Evolutionary conservation across 2,113 vertebrate species (phyloP).

Genomic region (Trinectes maculatus): DNA sequence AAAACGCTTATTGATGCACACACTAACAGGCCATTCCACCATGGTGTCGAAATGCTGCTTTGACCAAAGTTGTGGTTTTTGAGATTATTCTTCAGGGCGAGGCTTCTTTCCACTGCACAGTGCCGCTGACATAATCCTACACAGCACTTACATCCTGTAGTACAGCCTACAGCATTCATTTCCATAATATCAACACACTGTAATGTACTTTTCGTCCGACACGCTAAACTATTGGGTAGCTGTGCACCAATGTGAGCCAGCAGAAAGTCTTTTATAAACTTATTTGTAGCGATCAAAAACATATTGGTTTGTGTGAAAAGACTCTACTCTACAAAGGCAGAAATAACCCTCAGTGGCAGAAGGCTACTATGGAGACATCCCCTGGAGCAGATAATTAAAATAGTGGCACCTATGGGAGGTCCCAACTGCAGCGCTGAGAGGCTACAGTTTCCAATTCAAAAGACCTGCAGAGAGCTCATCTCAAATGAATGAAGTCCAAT

Average conservation of each 20-base stretch:
- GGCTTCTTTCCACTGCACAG: conserved; percentile 27
- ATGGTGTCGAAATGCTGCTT: conserved; percentile 7
- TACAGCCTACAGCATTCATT: conserved; percentile 65
- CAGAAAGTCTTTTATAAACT: conserved; percentile 5
- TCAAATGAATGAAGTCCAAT: conserved; percentile 74
- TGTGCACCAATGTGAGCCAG: conserved; percentile 36
- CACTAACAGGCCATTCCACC: neutral
- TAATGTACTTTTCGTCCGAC: conserved; percentile 52
- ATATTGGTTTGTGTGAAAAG: neutral
- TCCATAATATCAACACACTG: conserved; percentile 70
- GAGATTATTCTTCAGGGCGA: conserved; percentile 3
- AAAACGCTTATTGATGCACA: neutral
- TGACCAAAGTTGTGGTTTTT: conserved; percentile 11
- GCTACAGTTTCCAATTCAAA: conserved; percentile 64
- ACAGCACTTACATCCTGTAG: conserved; percentile 65
- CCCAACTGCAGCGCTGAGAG: conserved; percentile 51
- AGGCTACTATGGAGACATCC: conserved; percentile 63
- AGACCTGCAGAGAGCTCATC: conserved; percentile 59
- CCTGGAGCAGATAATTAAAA: conserved; percentile 81
- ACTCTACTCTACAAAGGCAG: conserved; percentile 8
- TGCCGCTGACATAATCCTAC: conserved; percentile 67
- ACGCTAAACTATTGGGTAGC: conserved; percentile 48
- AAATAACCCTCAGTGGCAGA: conserved; percentile 29
- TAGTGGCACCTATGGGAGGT: conserved; percentile 71
- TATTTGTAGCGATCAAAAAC: neutral